Base-by-base conservation (phyloP, 23 tunicate species). In the Oikopleura dioica region DNA sequence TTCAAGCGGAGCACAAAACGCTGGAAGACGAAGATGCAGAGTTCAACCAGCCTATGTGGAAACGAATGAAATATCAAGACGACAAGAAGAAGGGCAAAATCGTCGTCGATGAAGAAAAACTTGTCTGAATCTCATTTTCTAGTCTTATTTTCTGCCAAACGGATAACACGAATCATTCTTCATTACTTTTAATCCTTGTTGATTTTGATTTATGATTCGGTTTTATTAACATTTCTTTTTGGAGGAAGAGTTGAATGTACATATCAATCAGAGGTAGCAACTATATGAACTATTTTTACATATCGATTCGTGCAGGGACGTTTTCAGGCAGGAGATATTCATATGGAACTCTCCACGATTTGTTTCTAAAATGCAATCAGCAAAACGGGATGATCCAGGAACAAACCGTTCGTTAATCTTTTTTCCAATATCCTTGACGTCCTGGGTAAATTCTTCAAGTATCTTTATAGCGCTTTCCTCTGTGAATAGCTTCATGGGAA, bases 401-500 rank as follows among this genome's bases (percentile, higher is more conserved):
- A 21, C 55, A 9, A 44, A 63, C 72, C 95, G 75, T 55, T 83
- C 68, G n/a, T 83, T 68, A 0, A 83, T 37, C 37, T 80, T 76
- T 24, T 75, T 76, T 30, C 68, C 69, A 34, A 78, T 63, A 1
- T 1, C 36, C 4, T 83, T 55, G 37, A 87, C 79, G 35, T 80
- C 84, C 31, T 55, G 58, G 1, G 37, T 75, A 38, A 72, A 87
- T 21, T 68, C 36, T 35, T 76, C 37, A 38, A 78, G 35, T 1
- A 78, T 23, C 23, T 12, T n/a, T 5, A 38, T 32, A 0, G 67
- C 37, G 26, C 36, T 82, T 1, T 26, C 30, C 16, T 81, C 84
- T 31, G 76, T 51, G 77, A 81, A 81, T 1, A 78, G 50, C n/a
- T 44, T 76, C 84, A 36, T 38, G 9, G 84, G 81, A 81, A 50